phyloP scores from a whole-genome alignment of 2,888 invertebrate species.

The Eurois occulta region DNA sequence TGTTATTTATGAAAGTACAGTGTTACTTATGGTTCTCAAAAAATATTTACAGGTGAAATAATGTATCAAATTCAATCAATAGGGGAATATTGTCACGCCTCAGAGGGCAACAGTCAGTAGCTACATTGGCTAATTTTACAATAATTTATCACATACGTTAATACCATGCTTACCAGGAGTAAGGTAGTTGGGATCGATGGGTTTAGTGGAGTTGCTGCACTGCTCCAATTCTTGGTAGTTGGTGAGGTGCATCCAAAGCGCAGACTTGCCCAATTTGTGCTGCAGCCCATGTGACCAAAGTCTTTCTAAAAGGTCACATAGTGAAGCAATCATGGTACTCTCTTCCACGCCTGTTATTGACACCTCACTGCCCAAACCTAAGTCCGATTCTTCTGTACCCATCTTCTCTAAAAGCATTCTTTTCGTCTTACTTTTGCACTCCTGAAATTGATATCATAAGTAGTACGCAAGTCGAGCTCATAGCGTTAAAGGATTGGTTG shows the following conservation, averaged over 20 bases:
- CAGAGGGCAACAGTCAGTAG: neutral
- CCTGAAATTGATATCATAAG: constrained; percentile 86
- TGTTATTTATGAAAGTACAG: neutral
- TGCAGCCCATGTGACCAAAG: constrained; percentile 99
- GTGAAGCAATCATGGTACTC: constrained; percentile 98
- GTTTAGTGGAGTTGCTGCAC: constrained; percentile 88
- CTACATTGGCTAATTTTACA: neutral
- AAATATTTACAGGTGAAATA: neutral
- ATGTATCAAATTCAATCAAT: neutral
- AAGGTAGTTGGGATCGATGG: constrained; percentile 89
- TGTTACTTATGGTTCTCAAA: neutral
- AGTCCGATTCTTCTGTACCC: constrained; percentile 98
- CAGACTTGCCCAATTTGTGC: constrained; percentile 98
- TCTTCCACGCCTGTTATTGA: constrained; percentile 96
- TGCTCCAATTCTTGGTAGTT: constrained; percentile 97
- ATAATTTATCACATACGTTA: constrained; percentile 5
- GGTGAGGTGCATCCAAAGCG: constrained; percentile 98
- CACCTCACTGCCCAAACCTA: constrained; percentile 96
- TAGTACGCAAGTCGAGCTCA: neutral
- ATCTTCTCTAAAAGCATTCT: constrained; percentile 99
- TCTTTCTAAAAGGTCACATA: constrained; percentile 98
- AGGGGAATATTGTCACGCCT: neutral
- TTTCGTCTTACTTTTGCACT: constrained; percentile 98
- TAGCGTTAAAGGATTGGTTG: neutral
- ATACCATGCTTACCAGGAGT: constrained; percentile 85